Evolutionary conservation across 2,797 vertebrate species (phyloP).

Genomic region (Epinephelus malabaricus): DNA sequence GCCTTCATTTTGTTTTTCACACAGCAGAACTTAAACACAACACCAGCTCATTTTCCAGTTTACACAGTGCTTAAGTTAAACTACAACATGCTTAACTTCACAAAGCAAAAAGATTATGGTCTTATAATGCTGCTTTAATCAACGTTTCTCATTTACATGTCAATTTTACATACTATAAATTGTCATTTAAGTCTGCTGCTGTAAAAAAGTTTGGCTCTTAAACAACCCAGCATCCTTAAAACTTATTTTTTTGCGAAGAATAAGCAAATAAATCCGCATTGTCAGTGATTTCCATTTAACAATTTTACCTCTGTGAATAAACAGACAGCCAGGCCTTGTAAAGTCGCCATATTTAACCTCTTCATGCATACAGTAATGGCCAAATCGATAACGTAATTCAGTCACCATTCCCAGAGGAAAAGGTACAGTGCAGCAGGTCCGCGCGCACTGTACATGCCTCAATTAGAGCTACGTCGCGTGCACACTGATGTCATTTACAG

Average conservation of each 20-base stretch:
- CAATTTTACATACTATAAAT: neutral
- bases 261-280: neutral
- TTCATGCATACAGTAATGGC: slow-evolving; percentile 32
- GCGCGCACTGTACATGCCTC: slow-evolving; percentile 41
- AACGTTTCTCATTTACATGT: neutral
- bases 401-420: slow-evolving; percentile 32
- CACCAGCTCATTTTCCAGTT: neutral
- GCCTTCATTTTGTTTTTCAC: neutral
- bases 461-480: slow-evolving; percentile 46
- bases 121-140: slow-evolving; percentile 9
- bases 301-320: slow-evolving; percentile 5
- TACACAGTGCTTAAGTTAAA: neutral
- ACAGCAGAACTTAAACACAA: neutral
- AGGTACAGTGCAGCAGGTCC: slow-evolving; percentile 14
- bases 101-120: neutral
- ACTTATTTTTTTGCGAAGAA: neutral
- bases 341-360: slow-evolving; percentile 33
- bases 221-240: neutral
- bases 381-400: slow-evolving; percentile 44
- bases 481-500: slow-evolving; percentile 36
- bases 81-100: neutral
- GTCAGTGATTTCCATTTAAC: neutral
- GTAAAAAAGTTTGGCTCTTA: neutral
- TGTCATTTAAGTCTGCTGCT: neutral
- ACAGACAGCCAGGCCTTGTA: slow-evolving; percentile 16